Evolutionary conservation across 92 coral and sea anemone genomes (phyloP).

Genomic region (Zoanthus sansibaricus): DNA sequence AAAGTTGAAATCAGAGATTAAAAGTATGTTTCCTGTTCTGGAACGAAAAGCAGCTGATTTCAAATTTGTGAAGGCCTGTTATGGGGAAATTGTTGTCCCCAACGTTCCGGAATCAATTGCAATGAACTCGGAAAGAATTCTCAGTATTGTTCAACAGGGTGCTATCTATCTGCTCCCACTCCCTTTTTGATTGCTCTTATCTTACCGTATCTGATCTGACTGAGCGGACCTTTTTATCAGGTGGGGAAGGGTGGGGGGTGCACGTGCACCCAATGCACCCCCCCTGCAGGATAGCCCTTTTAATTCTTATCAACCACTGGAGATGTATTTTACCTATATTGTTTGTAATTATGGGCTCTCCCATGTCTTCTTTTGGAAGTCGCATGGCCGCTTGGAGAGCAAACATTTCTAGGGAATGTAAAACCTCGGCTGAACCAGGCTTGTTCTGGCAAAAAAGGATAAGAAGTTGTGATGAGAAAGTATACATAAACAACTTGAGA

Average conservation of each 20-base stretch:
- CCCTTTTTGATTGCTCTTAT: no score
- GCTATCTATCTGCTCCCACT: slow-evolving; percentile 45
- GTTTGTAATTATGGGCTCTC: slow-evolving; percentile 80
- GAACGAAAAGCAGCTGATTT: slow-evolving; percentile 24
- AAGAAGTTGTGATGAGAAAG: neutral
- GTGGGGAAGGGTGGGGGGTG: no score
- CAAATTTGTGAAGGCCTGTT: slow-evolving; percentile 22
- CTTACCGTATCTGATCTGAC: no score
- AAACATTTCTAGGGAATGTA: slow-evolving; percentile 92
- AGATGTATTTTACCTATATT: slow-evolving; percentile 76
- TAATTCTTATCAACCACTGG: no score
- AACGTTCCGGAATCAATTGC: slow-evolving; percentile 43
- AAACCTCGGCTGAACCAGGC: slow-evolving; percentile 94
- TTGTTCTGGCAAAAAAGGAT: slow-evolving; percentile 46
- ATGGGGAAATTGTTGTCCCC: slow-evolving; percentile 25
- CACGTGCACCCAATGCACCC: no score
- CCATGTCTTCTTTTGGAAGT: slow-evolving; percentile 79
- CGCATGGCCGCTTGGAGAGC: slow-evolving; percentile 91
- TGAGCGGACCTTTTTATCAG: no score
- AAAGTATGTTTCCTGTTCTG: slow-evolving; percentile 21
- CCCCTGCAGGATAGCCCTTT: no score
- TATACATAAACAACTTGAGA: neutral
- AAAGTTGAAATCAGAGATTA: slow-evolving; percentile 31
- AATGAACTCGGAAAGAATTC: slow-evolving; percentile 49
- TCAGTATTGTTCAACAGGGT: slow-evolving; percentile 34